These are phyloP conservation scores for Ectropis grisescens DNA, from an alignment of 1,140 invertebrate genomes.

Conservation along the genomic window DNA sequence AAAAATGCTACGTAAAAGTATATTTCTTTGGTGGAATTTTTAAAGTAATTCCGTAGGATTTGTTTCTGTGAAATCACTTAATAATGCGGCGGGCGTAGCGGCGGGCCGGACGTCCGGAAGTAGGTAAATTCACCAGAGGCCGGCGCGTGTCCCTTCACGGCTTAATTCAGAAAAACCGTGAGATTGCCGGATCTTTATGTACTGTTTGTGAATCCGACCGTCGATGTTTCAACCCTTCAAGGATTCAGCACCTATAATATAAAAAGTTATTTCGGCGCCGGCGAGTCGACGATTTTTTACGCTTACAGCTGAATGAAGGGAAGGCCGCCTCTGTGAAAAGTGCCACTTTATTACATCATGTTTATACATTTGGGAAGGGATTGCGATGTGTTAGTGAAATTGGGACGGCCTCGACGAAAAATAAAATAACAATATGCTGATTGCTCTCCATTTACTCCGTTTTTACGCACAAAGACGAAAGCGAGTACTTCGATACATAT, in stretches of 20 bases:
- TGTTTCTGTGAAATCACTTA: slow-evolving; percentile 46
- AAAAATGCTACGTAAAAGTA: slow-evolving; percentile 3
- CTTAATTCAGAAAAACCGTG: slow-evolving; percentile 56
- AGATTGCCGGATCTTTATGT: slow-evolving; percentile 51
- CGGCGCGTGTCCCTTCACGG: slow-evolving; percentile 41
- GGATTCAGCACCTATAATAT: slow-evolving; percentile 34
- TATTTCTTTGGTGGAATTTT: slow-evolving; percentile 20
- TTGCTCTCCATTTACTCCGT: too few species aligned
- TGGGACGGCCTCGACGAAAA: too few species aligned
- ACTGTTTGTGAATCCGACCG: slow-evolving; percentile 51
- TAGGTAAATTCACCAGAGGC: slow-evolving; percentile 34
- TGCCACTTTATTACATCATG: too few species aligned
- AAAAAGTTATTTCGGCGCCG: slow-evolving; percentile 37
- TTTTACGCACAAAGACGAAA: too few species aligned
- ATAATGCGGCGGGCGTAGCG: slow-evolving; percentile 24
- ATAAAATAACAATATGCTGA: too few species aligned
- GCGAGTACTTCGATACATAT: too few species aligned
- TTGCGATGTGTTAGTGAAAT: too few species aligned
- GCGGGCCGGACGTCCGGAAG: slow-evolving; percentile 7
- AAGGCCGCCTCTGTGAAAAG: slow-evolving; percentile 17
- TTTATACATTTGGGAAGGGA: too few species aligned
- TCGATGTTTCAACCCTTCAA: slow-evolving; percentile 49
- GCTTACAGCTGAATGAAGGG: slow-evolving; percentile 14
- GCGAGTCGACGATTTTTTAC: slow-evolving; percentile 22
- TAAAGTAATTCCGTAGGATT: slow-evolving; percentile 34